Evolutionary conservation across 2,888 invertebrate species (phyloP).

Genomic region (Pelosia muscerda): DNA sequence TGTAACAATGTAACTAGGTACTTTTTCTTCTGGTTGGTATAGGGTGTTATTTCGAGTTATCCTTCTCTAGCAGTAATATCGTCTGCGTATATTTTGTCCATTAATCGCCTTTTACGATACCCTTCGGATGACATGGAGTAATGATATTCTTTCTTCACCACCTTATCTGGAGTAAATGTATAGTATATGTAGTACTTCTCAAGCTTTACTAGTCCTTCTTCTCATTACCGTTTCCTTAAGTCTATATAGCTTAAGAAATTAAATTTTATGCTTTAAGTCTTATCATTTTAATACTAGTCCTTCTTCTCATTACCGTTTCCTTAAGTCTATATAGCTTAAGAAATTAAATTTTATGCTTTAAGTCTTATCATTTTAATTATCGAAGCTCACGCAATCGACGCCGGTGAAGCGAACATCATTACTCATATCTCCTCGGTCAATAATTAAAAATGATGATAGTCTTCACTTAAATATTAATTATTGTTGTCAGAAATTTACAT

Average conservation of each 20-base stretch:
- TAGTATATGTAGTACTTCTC: not conserved
- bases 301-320: not conserved
- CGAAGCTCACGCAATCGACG: slow-evolving; percentile 32
- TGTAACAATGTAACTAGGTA: too few species aligned
- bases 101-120: too few species aligned
- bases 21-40: too few species aligned
- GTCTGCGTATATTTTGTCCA: too few species aligned
- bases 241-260: not conserved
- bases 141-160: too few species aligned
- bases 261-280: slow-evolving; percentile 2
- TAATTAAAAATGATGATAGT: slow-evolving; percentile 70
- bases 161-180: too few species aligned
- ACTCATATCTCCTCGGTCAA: slow-evolving; percentile 45
- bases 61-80: too few species aligned
- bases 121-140: too few species aligned
- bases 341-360: not conserved
- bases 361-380: slow-evolving; percentile 30
- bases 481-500: slow-evolving; percentile 56
- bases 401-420: slow-evolving; percentile 20
- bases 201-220: not conserved
- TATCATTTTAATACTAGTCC: slow-evolving; percentile 22
- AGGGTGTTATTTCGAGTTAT: too few species aligned
- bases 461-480: slow-evolving; percentile 74
- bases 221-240: not conserved
- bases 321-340: not conserved